A percentile compares a stretch with the other conserved stretches of the same genome.
Conservation (phyloP, 2,888 invertebrate genomes). For the Acanthosepion esculentum region DNA sequence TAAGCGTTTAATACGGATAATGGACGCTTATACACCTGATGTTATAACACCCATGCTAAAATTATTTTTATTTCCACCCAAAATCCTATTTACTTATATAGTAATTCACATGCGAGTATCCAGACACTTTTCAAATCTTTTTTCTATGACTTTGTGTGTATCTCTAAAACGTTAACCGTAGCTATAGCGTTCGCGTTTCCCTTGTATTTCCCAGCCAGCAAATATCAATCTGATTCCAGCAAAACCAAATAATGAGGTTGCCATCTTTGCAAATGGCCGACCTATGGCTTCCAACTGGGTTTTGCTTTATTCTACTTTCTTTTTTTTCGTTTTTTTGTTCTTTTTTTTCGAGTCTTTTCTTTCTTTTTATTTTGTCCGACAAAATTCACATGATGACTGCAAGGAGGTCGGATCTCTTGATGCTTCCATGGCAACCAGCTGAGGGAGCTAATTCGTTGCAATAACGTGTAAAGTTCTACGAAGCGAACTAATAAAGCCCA, state of each 20-base stretch:
- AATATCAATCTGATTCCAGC: not conserved
- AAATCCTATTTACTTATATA: too few species aligned
- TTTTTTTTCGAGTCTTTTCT: not conserved
- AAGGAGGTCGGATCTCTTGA: slow-evolving; percentile 4
- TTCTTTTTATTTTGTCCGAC: not conserved
- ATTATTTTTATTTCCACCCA: too few species aligned
- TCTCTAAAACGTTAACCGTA: not conserved
- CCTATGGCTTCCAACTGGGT: slow-evolving; percentile 21
- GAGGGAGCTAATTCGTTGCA: not conserved
- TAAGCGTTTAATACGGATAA: too few species aligned
- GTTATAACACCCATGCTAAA: too few species aligned
- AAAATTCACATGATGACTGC: slow-evolving; percentile 9
- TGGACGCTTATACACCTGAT: too few species aligned
- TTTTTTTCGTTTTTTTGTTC: not conserved
- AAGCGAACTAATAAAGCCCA: not conserved
- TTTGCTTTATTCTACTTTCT: not conserved
- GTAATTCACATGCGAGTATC: too few species aligned
- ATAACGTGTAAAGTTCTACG: slow-evolving; percentile 12
- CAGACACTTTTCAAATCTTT: too few species aligned
- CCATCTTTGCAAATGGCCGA: slow-evolving; percentile 21
- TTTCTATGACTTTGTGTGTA: not conserved
- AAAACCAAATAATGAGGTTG: not conserved
- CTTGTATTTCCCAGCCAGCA: not conserved
- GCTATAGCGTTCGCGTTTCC: not conserved
- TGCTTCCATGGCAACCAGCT: not conserved